A percentile compares a stretch with the other conserved stretches of the same genome.
Evolutionary conservation across 2,113 vertebrate species (phyloP).

Genomic region (Setophaga kirtlandii): DNA sequence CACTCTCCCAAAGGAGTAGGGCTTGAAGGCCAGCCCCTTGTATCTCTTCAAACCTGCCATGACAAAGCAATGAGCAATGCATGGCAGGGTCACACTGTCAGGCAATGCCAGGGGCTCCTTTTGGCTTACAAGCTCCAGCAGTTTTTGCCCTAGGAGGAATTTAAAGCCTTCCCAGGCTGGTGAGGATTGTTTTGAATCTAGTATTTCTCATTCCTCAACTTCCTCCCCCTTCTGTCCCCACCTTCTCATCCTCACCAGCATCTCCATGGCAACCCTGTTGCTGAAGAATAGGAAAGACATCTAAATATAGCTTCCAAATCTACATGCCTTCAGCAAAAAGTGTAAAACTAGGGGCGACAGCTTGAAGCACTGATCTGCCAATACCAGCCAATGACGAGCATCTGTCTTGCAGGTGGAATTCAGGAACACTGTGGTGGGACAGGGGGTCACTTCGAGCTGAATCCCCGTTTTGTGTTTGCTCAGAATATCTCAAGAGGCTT

Average conservation of each 20-base stretch:
- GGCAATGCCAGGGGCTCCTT: background rate
- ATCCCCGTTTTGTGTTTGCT: background rate
- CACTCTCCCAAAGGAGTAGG: background rate
- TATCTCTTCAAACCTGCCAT: background rate
- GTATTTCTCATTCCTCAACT: constrained; percentile 48
- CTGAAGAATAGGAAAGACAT: constrained; percentile 72
- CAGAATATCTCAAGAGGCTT: background rate
- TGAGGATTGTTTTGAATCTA: constrained; percentile 8
- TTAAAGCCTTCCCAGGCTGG: background rate
- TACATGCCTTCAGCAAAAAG: constrained; percentile 72
- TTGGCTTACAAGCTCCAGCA: background rate
- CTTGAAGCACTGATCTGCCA: constrained; percentile 43
- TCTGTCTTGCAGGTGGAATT: background rate
- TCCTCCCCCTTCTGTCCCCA: constrained; percentile 47
- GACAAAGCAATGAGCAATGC: background rate
- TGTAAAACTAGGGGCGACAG: constrained; percentile 61
- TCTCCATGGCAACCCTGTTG: constrained; percentile 82
- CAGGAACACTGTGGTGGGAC: background rate
- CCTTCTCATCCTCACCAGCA: constrained; percentile 19
- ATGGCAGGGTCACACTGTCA: background rate
- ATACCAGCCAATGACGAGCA: background rate
- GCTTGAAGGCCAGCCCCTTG: background rate
- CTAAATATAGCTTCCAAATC: constrained; percentile 82
- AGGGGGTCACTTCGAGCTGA: background rate
- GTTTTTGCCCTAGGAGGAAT: background rate